Base-by-base conservation (phyloP, 2,113 vertebrate species). In the Oreochromis aureus region DNA sequence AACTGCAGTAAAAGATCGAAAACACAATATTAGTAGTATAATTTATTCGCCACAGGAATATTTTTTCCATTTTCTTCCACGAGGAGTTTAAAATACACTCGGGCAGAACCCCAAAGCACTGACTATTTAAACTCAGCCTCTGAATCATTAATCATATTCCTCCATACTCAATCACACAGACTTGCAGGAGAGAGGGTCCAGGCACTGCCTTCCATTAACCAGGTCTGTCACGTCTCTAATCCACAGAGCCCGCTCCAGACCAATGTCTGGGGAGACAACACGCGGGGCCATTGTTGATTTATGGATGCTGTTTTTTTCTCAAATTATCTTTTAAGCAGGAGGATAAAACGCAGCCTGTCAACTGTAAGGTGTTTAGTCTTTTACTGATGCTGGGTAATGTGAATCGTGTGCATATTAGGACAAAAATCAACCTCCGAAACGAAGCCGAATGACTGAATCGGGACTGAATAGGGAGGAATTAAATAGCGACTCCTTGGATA, bases 101-200 rank as follows among this genome's bases (percentile, higher is more conserved):
- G 53, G 80, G 80, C 34, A 80, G 39, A 86, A 81, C 22, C 84
- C 51, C 54, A 66, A 82, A 91, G 81, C 82, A 51, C 61, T 54
- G 83, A 86, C 85, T 86, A 89, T 92, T 89, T 69, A 90, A 91
- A 91, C 86, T 88, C 66, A 41, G 84, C 80, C 86, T 80, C 73
- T 88, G 54, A 91, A 89, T 92, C 87, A 89, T 92, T 91, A 88
- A 92, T 90, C 89, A 87, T 91, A 54, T 80, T 88, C 79, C 76
- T 84, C 79, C 66, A 76, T 46, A 71, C 82, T 88, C 94, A 81
- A 90, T 89, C 90, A 90, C 58, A 84, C 69, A 80, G 59, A 48
- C 87, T 59, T 85, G 36, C 81, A 86, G 84, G 59, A 89, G 9
- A 58, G 87, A 89, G 82, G 82, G 81, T 85, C 89, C 85, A 30